Evolutionary conservation across 2,888 invertebrate species (phyloP), one percentile per base, ranked within the genome.

Genomic region (Drosophila melanosoma): DNA sequence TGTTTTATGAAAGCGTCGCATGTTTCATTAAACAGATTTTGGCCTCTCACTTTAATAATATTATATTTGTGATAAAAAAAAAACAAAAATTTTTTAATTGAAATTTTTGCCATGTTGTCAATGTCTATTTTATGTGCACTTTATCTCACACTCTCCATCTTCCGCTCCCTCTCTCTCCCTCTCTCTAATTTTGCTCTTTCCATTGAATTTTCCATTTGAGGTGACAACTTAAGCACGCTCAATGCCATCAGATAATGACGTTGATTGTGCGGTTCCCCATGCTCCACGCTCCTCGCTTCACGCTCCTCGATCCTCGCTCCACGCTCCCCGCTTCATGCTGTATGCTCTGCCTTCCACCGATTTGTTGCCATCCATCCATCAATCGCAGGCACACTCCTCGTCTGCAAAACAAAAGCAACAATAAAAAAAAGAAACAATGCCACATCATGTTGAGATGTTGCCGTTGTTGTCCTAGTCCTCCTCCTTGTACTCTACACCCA

Each of bases 151-250:
- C 17, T 33, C 15, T 11, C 10, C 3, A 1, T 40, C 57, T 11
- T 15, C 5, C 23, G 3, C 32, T 38, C 52, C 33, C 4, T 15
- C 1, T 29, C 51, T 5, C 35, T 20, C 4, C 7, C 1, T 29
- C 51, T 5, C 35, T 20, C 20, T 35, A 1, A 38, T 15, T 29
- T 38, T 26, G 10, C n/a, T 38, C n/a, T 51, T 26, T 15, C 8
- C 26, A 15, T 29, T 29, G 32, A 32, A 35, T 23, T 56, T 52
- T 53, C 40, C 58, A 53, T 78, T 77, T 70, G 67, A 75, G 83
- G 69, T 85, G 87, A 88, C 75, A 86, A 83, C 83, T 83, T 81
- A 87, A 87, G 85, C 82, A 83, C 63, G 73, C 81, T 80, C 73
- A 76, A 74, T 74, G 71, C 78, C 72, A 76, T 58, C 78, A 66